phyloP scores from a whole-genome alignment of 2,113 vertebrate species.

The Isichthys henryi region DNA sequence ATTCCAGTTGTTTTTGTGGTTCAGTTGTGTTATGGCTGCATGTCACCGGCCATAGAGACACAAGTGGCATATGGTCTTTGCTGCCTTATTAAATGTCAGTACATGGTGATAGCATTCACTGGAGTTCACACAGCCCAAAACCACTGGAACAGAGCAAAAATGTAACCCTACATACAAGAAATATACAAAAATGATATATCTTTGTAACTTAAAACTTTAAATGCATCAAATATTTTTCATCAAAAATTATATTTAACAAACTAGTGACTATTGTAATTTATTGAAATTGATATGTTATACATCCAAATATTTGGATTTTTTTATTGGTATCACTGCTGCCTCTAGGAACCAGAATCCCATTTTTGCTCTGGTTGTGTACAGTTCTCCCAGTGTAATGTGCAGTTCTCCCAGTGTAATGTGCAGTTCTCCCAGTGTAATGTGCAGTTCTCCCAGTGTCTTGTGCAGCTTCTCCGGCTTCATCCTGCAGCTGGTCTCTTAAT shows the following conservation, averaged over 20 bases:
- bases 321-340: neutral
- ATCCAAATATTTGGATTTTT: neutral
- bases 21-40: neutral
- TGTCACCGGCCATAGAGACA: neutral
- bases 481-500: neutral
- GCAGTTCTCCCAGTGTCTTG: neutral
- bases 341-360: neutral
- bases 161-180: neutral
- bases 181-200: neutral
- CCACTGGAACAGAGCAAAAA: too few species aligned
- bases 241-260: neutral
- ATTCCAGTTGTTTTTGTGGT: neutral
- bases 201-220: neutral
- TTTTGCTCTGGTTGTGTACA: neutral
- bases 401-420: neutral
- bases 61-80: neutral
- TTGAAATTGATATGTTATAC: neutral
- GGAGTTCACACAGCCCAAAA: neutral
- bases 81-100: neutral
- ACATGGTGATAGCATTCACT: neutral
- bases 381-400: neutral
- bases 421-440: neutral
- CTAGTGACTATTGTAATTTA: neutral
- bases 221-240: neutral
- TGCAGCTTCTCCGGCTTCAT: neutral